phyloP scores from a whole-genome alignment of 1,140 invertebrate species.

The Temnothorax curvispinosus region DNA sequence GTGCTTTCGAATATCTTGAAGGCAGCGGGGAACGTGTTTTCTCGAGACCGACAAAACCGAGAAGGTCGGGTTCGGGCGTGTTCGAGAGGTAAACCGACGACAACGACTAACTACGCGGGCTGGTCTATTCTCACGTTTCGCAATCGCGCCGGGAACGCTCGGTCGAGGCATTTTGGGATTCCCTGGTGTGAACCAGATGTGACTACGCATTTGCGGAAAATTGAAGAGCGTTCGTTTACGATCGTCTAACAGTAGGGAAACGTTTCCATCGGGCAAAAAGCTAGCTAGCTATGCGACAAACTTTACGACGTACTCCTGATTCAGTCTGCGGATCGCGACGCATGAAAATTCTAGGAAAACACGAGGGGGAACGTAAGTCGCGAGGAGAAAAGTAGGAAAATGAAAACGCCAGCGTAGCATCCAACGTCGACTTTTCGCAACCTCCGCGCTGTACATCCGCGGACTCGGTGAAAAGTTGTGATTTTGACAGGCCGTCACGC shows the following conservation, averaged over 20 bases:
- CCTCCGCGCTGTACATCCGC: not conserved
- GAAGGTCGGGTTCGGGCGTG: slow-evolving; percentile 4
- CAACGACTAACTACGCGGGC: not conserved
- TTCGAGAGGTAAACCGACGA: slow-evolving; percentile 21
- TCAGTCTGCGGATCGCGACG: not conserved
- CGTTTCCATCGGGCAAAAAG: too few species aligned
- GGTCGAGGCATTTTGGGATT: not conserved
- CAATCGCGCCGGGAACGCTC: not conserved
- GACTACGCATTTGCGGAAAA: not conserved
- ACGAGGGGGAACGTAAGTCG: not conserved
- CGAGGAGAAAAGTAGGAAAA: not conserved
- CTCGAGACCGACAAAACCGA: slow-evolving; percentile 27
- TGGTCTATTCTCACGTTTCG: slow-evolving; percentile 27
- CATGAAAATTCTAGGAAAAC: not conserved
- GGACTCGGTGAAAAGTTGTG: slow-evolving; percentile 30
- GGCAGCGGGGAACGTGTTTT: slow-evolving; percentile 18
- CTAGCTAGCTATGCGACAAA: not conserved
- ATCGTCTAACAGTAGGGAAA: not conserved
- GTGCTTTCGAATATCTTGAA: slow-evolving; percentile 49
- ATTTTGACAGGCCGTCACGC: slow-evolving; percentile 45
- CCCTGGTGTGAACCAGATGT: not conserved
- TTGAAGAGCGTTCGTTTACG: not conserved
- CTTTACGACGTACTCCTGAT: not conserved
- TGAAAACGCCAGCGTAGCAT: not conserved
- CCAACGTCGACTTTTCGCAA: not conserved